Percentiles rank a stretch among this genome's conserved stretches.
These are phyloP conservation scores for Frankliniella fusca DNA, from an alignment of 2,888 invertebrate genomes.

Conservation along the genomic window DNA sequence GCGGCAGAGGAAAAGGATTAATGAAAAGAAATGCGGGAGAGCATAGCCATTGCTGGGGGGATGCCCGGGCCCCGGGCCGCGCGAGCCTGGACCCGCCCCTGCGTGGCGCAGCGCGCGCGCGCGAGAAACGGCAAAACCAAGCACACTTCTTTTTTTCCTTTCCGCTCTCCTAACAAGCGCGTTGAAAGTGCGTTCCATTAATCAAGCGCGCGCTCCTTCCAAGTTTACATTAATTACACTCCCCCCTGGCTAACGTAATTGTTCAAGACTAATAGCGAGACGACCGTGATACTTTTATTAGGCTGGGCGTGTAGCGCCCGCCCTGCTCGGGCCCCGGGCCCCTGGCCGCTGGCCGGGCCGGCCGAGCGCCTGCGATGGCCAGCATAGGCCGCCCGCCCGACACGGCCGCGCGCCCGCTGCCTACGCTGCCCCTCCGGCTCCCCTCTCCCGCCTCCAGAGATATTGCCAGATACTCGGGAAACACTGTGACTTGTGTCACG, in stretches of 20 bases:
- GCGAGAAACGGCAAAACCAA: too few relatives aligned
- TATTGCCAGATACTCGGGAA: too few relatives aligned
- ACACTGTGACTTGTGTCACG: too few relatives aligned
- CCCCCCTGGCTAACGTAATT: not conserved
- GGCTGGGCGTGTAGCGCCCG: not conserved
- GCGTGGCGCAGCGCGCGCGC: too few relatives aligned
- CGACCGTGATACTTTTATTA: slow-evolving; percentile 7
- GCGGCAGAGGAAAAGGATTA: not conserved
- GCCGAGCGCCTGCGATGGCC: not conserved
- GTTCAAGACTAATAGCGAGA: not conserved
- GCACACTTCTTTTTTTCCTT: too few relatives aligned
- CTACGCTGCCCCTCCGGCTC: not conserved
- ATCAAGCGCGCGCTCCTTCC: not conserved
- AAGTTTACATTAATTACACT: slow-evolving; percentile 20
- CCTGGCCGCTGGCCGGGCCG: not conserved
- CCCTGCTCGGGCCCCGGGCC: not conserved
- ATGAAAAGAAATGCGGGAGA: not conserved
- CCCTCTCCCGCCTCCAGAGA: too few relatives aligned
- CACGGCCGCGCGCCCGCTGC: not conserved
- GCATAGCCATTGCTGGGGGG: not conserved
- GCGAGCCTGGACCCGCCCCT: too few relatives aligned
- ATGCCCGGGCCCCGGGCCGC: too few relatives aligned
- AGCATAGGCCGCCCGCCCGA: not conserved
- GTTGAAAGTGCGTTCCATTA: not conserved
- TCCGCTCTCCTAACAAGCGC: too few relatives aligned